A percentile compares a stretch with the other conserved stretches of the same genome.
Conservation (phyloP, 2,888 invertebrate species). For the Cinara cedri region DNA sequence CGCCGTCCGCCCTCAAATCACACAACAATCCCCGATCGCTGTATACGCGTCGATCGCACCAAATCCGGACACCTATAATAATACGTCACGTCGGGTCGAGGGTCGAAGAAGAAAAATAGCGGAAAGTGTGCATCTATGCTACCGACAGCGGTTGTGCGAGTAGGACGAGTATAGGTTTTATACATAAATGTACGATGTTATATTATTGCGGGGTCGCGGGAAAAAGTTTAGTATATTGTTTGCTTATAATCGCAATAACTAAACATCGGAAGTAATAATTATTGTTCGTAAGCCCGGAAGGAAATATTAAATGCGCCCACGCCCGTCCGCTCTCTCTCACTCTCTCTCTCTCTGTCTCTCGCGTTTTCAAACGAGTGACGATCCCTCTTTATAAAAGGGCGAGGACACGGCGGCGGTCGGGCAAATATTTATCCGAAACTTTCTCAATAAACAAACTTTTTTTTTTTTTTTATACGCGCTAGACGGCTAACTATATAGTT, state of each 20-base stretch:
- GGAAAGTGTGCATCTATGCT: neutral
- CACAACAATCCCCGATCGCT: neutral
- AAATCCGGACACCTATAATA: neutral
- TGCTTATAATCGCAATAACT: slow-evolving; percentile 39
- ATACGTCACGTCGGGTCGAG: neutral
- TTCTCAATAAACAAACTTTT: slow-evolving; percentile 53
- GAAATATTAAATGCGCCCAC: slow-evolving; percentile 41
- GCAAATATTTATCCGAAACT: slow-evolving; percentile 55
- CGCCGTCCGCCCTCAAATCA: neutral
- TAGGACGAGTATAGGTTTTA: neutral
- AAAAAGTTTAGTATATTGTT: slow-evolving; percentile 4
- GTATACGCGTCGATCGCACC: neutral
- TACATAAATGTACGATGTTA: neutral
- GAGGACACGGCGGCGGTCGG: neutral
- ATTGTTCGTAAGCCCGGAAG: slow-evolving; percentile 46
- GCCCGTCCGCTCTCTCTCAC: neutral
- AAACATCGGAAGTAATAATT: slow-evolving; percentile 46
- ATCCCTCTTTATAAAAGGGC: neutral
- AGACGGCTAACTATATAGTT: slow-evolving; percentile 13
- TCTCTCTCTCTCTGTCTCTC: neutral
- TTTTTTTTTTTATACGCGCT: neutral
- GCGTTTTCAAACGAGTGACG: neutral
- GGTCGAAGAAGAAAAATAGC: neutral
- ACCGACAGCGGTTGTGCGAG: neutral
- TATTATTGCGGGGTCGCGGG: neutral